These are phyloP conservation scores for Meleagris gallopavo DNA, from an alignment of 2,113 vertebrate species.

Conservation along the genomic window DNA sequence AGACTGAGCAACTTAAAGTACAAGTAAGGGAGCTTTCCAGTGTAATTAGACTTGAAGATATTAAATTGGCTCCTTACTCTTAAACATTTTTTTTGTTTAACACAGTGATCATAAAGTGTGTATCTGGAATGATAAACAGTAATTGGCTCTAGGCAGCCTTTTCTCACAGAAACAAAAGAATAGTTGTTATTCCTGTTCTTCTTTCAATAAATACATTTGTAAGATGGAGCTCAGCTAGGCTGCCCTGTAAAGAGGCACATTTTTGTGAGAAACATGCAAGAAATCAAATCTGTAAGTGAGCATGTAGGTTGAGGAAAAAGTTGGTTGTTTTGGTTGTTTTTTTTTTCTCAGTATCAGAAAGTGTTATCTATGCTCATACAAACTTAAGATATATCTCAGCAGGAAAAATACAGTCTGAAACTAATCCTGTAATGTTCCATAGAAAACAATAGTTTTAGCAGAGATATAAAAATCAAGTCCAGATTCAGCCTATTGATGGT, in stretches of 20 bases:
- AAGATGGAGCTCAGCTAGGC: not conserved
- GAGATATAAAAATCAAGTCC: not conserved
- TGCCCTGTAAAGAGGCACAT: not conserved
- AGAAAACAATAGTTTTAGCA: not conserved
- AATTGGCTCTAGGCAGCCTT: constrained; percentile 47
- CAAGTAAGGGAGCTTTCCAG: constrained; percentile 3
- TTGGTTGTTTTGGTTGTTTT: not conserved
- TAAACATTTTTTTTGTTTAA: not conserved
- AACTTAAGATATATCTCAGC: not conserved
- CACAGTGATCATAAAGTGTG: constrained; percentile 40
- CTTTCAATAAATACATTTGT: constrained; percentile 49
- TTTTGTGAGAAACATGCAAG: not conserved
- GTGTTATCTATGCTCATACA: not conserved
- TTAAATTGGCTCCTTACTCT: constrained; percentile 31
- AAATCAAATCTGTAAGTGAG: constrained; percentile 14
- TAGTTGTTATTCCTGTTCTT: constrained; percentile 45
- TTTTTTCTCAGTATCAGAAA: not conserved
- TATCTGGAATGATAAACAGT: constrained; percentile 54
- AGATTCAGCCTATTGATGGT: not conserved
- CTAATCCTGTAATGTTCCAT: not conserved
- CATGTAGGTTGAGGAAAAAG: not conserved
- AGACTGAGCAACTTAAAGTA: constrained; percentile 1
- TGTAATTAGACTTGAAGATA: constrained; percentile 21
- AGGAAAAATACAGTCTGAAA: not conserved
- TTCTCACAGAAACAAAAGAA: constrained; percentile 50